These are phyloP conservation scores for Megaustenia siamemsis DNA, from an alignment of 2,888 invertebrate species.

Conservation along the genomic window DNA sequence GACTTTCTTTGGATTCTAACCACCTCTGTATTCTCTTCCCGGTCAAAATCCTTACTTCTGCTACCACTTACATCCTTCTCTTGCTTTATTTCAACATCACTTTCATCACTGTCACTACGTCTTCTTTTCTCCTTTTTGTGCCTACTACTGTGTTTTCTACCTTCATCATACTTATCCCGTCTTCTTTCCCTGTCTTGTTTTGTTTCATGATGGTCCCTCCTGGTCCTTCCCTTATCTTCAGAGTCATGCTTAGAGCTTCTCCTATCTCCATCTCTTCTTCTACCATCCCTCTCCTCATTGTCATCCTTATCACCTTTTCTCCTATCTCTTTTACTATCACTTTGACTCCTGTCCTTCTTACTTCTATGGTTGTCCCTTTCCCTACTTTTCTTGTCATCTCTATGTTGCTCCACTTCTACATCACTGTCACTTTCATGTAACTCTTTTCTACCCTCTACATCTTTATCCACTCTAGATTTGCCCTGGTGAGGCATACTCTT, in stretches of 20 bases:
- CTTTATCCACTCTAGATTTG: constrained; percentile 4
- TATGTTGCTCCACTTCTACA: neutral
- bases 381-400: neutral
- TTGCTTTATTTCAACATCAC: constrained; percentile 32
- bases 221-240: constrained; percentile 46
- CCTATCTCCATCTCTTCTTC: constrained; percentile 23
- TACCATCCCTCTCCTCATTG: constrained; percentile 44
- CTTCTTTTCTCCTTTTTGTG: constrained; percentile 18
- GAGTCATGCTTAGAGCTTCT: constrained; percentile 2
- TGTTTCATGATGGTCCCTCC: constrained; percentile 4
- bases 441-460: constrained; percentile 26
- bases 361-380: constrained; percentile 20
- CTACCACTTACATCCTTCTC: constrained; percentile 3
- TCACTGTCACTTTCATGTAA: constrained; percentile 35
- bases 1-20: neutral
- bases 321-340: neutral
- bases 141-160: constrained; percentile 14
- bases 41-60: neutral
- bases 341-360: constrained; percentile 16
- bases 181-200: constrained; percentile 30
- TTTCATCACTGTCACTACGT: constrained; percentile 38
- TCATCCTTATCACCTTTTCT: constrained; percentile 33
- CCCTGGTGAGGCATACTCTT: neutral
- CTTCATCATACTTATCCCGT: neutral
- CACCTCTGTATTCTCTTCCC: neutral